Evolutionary conservation across 2,797 vertebrate genomes (phyloP).

Genomic region (Phataginus tetradactyla): DNA sequence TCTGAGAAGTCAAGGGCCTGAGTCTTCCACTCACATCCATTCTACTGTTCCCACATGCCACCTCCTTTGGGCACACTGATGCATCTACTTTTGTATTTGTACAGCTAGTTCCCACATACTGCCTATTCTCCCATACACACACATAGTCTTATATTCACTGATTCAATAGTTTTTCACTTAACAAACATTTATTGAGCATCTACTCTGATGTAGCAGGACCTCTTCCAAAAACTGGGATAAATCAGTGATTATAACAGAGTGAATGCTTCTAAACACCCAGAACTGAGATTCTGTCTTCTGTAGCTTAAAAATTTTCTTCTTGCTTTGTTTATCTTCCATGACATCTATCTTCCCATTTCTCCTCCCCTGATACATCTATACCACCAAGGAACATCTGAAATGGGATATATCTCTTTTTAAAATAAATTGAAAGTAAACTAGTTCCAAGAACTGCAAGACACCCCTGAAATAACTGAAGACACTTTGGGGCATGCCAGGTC

Average conservation of each 20-base stretch:
- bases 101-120: background rate
- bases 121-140: background rate
- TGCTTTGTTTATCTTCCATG: constrained; percentile 10
- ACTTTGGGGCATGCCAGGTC: constrained; percentile 43
- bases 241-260: background rate
- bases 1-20: background rate
- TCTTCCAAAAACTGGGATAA: constrained; percentile 30
- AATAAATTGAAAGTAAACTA: constrained; percentile 57
- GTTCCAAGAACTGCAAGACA: constrained; percentile 19
- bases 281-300: background rate
- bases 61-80: background rate
- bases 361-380: background rate
- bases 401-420: background rate
- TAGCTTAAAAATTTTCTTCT: background rate
- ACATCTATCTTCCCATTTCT: background rate
- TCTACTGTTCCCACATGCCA: background rate
- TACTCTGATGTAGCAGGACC: background rate
- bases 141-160: background rate
- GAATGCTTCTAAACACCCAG: background rate
- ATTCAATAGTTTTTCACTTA: constrained; percentile 31
- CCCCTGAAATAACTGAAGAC: constrained; percentile 36
- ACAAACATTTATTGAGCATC: constrained; percentile 2
- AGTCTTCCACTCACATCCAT: background rate
- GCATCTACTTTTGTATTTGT: background rate
- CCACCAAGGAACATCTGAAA: constrained; percentile 46